Evolutionary conservation across 2,113 vertebrate species (phyloP).

Genomic region (Sturnira hondurensis): DNA sequence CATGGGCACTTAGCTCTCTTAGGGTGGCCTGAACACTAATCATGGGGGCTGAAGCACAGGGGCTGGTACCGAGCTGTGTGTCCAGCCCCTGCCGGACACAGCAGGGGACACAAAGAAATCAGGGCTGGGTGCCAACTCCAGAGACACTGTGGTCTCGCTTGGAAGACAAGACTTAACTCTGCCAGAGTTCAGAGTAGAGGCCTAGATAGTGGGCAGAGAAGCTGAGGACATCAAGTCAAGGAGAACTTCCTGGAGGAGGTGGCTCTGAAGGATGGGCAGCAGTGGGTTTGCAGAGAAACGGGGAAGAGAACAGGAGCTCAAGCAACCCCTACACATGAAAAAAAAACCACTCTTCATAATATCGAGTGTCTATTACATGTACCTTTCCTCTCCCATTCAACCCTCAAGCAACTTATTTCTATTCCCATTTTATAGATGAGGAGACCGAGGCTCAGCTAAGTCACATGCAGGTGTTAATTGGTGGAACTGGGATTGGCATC

Average conservation of each 20-base stretch:
- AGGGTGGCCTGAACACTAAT: background rate
- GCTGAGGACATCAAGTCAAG: background rate
- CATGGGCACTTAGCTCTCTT: background rate
- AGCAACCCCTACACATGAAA: background rate
- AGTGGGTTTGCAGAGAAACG: background rate
- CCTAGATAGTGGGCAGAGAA: background rate
- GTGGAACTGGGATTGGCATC: background rate
- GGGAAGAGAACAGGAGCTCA: background rate
- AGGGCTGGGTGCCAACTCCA: background rate
- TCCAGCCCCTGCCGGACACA: background rate
- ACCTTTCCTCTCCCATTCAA: background rate
- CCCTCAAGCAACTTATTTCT: background rate
- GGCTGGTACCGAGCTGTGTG: background rate
- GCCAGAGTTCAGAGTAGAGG: background rate
- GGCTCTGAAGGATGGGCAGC: background rate
- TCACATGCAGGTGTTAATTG: background rate
- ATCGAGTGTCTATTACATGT: fast-evolving
- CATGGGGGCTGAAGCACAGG: background rate
- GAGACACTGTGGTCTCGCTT: background rate
- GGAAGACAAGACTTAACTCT: background rate
- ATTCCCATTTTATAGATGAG: background rate
- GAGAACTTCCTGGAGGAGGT: background rate
- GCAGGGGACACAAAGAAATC: background rate
- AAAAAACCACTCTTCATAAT: background rate
- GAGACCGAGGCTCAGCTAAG: background rate